Conservation (phyloP, 2,888 invertebrate genomes). For the Phortica okadai region DNA sequence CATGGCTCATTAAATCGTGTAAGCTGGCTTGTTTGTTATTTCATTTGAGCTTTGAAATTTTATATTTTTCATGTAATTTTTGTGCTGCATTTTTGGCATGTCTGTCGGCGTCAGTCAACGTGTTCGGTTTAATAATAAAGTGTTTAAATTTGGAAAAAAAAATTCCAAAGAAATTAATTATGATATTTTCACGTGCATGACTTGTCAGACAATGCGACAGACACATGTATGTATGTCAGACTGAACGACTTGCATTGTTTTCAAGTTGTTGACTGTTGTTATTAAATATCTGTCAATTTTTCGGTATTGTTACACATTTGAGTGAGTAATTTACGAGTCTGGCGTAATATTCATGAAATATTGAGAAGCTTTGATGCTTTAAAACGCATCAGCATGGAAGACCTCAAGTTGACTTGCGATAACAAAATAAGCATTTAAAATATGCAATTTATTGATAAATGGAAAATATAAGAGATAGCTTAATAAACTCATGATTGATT, state of each 20-base stretch:
- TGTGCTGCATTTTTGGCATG: neutral
- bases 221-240: neutral
- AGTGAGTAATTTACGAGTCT: neutral
- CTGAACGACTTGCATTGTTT: neutral
- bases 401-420: too few relatives aligned
- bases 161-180: neutral
- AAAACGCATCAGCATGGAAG: too few relatives aligned
- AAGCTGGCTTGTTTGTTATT: conserved; percentile 5
- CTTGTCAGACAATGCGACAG: neutral
- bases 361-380: too few relatives aligned
- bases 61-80: neutral
- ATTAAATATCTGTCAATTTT: neutral
- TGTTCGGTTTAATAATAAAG: neutral
- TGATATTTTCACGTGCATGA: neutral
- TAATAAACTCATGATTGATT: too few relatives aligned
- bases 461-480: too few relatives aligned
- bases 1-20: conserved; percentile 12
- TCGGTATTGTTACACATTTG: neutral
- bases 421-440: too few relatives aligned
- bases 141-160: neutral
- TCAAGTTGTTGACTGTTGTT: conserved; percentile 35
- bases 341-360: too few relatives aligned
- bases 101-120: neutral
- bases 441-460: too few relatives aligned
- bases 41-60: neutral